These are phyloP conservation scores for Choreutis nemorana DNA, from an alignment of 2,888 invertebrate genomes.

Conservation along the genomic window DNA sequence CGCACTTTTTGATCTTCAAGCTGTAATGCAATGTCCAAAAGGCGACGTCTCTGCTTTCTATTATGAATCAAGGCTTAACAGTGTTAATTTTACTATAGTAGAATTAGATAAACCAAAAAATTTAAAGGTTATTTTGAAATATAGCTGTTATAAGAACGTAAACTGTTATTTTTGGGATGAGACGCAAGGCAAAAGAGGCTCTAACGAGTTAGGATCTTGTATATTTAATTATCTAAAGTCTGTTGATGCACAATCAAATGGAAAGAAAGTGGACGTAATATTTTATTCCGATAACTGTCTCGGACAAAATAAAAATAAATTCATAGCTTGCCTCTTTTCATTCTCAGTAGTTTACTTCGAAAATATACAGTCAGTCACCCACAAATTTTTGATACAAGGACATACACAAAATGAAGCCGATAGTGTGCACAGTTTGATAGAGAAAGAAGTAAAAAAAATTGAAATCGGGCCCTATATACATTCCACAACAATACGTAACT, in stretches of 20 bases:
- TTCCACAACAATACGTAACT: slow-evolving; percentile 11
- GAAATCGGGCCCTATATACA: slow-evolving; percentile 18
- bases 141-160: slow-evolving; percentile 1
- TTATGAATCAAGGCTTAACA: slow-evolving; percentile 12
- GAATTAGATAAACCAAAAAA: slow-evolving; percentile 7
- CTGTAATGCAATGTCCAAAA: slow-evolving; percentile 13
- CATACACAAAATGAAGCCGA: slow-evolving; percentile 28
- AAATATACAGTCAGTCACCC: slow-evolving; percentile 17
- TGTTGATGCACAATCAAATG: slow-evolving; percentile 1
- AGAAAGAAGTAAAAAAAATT: slow-evolving; percentile 20
- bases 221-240: slow-evolving; percentile 5
- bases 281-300: slow-evolving; percentile 23
- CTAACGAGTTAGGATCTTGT: slow-evolving; percentile 7
- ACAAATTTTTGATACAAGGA: slow-evolving; percentile 22
- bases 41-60: too few relatives aligned
- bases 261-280: slow-evolving; percentile 11
- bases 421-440: slow-evolving; percentile 22
- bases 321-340: slow-evolving; percentile 13
- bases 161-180: slow-evolving; percentile 10
- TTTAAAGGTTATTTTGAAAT: not conserved
- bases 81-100: slow-evolving; percentile 11
- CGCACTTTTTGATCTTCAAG: slow-evolving; percentile 14
- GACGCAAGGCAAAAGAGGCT: slow-evolving; percentile 8
- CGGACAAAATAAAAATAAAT: slow-evolving; percentile 20
- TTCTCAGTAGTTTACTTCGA: slow-evolving; percentile 11